Evolutionary conservation across 1,140 invertebrate species (phyloP), one percentile per base, ranked within the genome.

Genomic region (Copidosoma floridanum): DNA sequence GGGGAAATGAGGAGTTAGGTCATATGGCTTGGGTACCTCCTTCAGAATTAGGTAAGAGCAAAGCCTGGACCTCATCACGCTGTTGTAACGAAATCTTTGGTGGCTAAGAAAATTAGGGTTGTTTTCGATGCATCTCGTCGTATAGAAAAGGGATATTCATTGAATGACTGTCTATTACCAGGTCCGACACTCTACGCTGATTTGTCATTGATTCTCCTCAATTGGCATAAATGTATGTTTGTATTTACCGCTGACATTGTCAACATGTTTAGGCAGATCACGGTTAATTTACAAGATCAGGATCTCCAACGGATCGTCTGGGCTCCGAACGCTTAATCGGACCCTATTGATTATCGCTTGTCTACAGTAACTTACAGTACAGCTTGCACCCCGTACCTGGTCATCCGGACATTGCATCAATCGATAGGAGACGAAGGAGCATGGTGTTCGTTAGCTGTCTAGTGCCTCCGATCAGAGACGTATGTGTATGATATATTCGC

Each of bases 201-300:
- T 11, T 11, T 44, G 3, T 2, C 6, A 6, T 23, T 44, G 5
- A 23, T 44, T 11, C 26, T 62, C 2, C 10, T 56, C 2, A 59
- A 43, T 14, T 59, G 57, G 27, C 14, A 50, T 24, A 7, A 12
- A 2, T 59, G 44, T 46, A 12, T 23, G 5, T 52, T 24, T 24
- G 48, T 32, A n/a, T 59, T 59, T 5, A 52, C 40, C 0, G 48
- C 48, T 2, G 57, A 68, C 10, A 68, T 65, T 1, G 53, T 32
- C 0, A 69, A 67, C 10, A 61, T 64, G 55, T 71, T 68, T 48
- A 48, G 74, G 3, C 74, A 78, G 26, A 66, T 68, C 10, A 12
- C 24, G 0, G 12, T 67, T 21, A 23, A 27, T 14, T 35, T 26
- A 0, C n/a, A 18, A 3, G 50, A 52, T 21, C 50, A 38, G 29